Conservation (phyloP, 2,113 vertebrate genomes). For the Rhineura floridana region DNA sequence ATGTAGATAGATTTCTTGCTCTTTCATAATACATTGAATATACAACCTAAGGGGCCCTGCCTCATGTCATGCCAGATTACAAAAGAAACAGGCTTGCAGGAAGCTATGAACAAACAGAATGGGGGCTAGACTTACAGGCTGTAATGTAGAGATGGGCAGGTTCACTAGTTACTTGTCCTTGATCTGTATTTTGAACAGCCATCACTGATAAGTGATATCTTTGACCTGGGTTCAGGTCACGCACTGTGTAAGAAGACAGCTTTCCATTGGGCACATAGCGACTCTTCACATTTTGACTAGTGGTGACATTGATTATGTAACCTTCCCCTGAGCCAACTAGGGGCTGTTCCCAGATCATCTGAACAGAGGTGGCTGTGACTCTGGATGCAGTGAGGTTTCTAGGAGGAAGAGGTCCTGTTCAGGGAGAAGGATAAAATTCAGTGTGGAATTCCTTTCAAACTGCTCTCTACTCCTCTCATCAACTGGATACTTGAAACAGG, state of each 20-base stretch:
- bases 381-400: constrained; percentile 87
- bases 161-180: constrained; percentile 85
- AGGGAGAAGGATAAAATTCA: neutral
- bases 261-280: constrained; percentile 90
- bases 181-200: constrained; percentile 80
- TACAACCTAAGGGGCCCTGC: neutral
- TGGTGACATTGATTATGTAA: constrained; percentile 92
- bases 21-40: neutral
- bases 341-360: constrained; percentile 84
- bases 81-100: neutral
- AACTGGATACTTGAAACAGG: neutral
- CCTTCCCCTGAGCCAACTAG: constrained; percentile 77
- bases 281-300: constrained; percentile 87
- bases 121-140: constrained; percentile 81
- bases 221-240: constrained; percentile 85
- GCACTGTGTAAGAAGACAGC: constrained; percentile 81
- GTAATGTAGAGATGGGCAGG: constrained; percentile 85
- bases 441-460: neutral
- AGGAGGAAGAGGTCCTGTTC: constrained; percentile 87
- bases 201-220: constrained; percentile 86
- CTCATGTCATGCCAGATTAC: neutral
- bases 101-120: neutral
- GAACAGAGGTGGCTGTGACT: constrained; percentile 83
- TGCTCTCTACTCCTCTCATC: neutral
- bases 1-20: no score